Percentiles rank a stretch among this genome's conserved stretches.
Evolutionary conservation across 37 sponge, comb jelly and placozoan species (phyloP).

Genomic region (Petrosia ficiformis): DNA sequence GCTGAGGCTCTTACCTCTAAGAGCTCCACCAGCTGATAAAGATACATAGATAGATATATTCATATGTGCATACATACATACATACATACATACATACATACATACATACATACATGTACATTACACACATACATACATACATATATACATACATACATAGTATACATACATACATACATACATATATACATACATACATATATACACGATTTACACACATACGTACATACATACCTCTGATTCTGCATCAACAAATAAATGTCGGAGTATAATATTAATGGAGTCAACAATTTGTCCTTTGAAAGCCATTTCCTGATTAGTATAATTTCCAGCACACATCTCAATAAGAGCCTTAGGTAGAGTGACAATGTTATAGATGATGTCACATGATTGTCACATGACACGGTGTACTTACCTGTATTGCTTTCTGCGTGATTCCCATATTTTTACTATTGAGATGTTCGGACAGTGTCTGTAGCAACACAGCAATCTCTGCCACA

Average conservation of each 20-base stretch:
- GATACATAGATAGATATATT: too few relatives aligned
- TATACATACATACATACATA: too few relatives aligned
- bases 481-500: conserved; percentile 33
- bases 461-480: conserved; percentile 39
- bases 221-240: not conserved
- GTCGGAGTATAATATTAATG: conserved; percentile 23
- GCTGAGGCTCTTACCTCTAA: conserved; percentile 31
- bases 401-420: not conserved
- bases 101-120: too few relatives aligned
- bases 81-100: too few relatives aligned
- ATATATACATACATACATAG: too few relatives aligned
- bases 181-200: too few relatives aligned
- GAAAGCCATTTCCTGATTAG: conserved; percentile 48
- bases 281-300: conserved; percentile 53
- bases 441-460: not conserved
- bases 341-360: conserved; percentile 49
- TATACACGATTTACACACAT: not conserved
- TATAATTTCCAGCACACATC: conserved; percentile 34
- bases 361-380: conserved; percentile 26
- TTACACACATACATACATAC: too few relatives aligned
- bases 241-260: not conserved
- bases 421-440: not conserved
- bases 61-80: too few relatives aligned
- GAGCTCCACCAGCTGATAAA: not conserved
- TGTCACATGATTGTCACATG: conserved; percentile 12